Evolutionary conservation across 2,888 invertebrate species (phyloP).

Genomic region (Holacanthella duospinosa): DNA sequence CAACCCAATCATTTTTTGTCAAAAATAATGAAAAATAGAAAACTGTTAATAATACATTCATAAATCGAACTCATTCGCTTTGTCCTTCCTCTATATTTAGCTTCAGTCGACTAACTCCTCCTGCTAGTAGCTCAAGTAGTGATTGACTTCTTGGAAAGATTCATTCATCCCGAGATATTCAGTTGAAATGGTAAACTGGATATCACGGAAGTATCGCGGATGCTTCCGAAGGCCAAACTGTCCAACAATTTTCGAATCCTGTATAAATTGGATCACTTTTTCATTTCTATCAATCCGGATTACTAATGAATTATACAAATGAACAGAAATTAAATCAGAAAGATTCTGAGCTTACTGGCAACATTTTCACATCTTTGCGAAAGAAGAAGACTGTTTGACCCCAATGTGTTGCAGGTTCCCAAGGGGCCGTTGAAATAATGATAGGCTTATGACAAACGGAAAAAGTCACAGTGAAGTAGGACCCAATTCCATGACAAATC

Average conservation of each 20-base stretch:
- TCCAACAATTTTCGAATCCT: neutral
- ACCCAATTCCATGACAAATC: conserved; percentile 49
- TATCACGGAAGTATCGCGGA: neutral
- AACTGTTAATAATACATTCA: no score
- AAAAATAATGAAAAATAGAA: no score
- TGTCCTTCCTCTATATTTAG: no score
- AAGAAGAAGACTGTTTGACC: conserved; percentile 74
- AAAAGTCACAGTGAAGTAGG: conserved; percentile 60
- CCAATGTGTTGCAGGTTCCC: conserved; percentile 81
- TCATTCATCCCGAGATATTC: neutral
- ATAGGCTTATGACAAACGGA: conserved; percentile 12
- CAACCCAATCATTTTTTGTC: no score
- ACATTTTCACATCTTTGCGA: neutral
- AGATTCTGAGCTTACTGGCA: conserved; percentile 2
- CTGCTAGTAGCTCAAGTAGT: no score
- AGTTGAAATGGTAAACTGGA: neutral
- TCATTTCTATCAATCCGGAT: no score
- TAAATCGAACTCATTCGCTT: no score
- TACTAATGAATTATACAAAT: neutral
- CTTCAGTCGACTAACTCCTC: no score
- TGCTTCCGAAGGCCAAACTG: neutral
- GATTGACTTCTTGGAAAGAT: neutral
- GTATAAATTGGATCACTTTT: no score
- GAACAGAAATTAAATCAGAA: neutral
- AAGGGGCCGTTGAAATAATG: conserved; percentile 39